Base-by-base conservation (phyloP, 1,140 invertebrate species). In the Cepaea nemoralis region DNA sequence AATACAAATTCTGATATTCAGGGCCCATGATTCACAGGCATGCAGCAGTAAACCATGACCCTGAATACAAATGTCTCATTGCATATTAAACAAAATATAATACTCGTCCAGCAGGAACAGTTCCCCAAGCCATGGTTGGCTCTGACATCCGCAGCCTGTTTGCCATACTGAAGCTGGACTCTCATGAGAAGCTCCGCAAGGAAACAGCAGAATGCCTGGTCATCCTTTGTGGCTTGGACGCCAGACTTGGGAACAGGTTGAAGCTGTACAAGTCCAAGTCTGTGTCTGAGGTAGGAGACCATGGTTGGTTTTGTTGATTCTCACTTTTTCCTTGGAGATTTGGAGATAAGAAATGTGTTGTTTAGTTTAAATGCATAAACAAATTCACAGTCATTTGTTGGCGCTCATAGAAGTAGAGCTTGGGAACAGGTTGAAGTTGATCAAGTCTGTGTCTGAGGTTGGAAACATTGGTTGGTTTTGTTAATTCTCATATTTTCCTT, bases 141-240 rank as follows among this genome's bases (percentile, higher is more conserved):
- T 40, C 75, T 63, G 77, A 78, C 31, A 69, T 78, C 6, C 59
- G 39, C 39, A 69, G 40, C 42, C 84, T 90, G 75, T 90, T 86
- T 84, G 89, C 88, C 45, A 82, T 90, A 16, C 86, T 89, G 27
- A 86, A 86, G 59, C 75, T 90, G 45, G 89, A 90, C 71, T 85
- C 87, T 71, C 89, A 84, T 75, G 89, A 90, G 81, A 86, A 88
- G 59, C 73, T 90, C 78, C 82, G 85, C 75, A 89, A 86, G 77
- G 85, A 87, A 80, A 85, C 86, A 31, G 78, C 74, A 33, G 87
- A 89, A 69, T 76, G 81, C 50, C 75, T 83, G 37, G 70, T 83
- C 12, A 85, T 84, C 0, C 77, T 90, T 0, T 83, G 83, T 69
- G 86, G 86, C 24, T 84, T 88, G 33, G 84, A 89, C 42, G 88